Base-by-base conservation (phyloP, 2,797 vertebrate genomes). In the Chanos chanos region DNA sequence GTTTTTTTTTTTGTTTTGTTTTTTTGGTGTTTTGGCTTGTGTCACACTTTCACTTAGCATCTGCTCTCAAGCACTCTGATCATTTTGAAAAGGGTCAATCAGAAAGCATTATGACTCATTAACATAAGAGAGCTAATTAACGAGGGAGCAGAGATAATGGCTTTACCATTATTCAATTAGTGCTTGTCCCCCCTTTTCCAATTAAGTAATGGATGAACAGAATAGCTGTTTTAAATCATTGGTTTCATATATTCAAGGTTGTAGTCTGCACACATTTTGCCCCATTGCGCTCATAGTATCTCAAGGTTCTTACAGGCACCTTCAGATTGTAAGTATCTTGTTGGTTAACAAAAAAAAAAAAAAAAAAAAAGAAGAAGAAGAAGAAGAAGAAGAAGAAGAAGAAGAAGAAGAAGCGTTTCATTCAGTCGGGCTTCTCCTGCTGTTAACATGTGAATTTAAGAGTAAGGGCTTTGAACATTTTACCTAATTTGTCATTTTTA, bases 71-170 rank as follows among this genome's bases (percentile, higher is more conserved):
- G 45, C 25, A 51, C 47, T n/a, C n/a, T 59, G 56, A 69, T 19
- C 22, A 36, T 37, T 57, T n/a, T 4, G n/a, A 37, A n/a, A n/a
- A n/a, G n/a, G n/a, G 49, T 18, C 37, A 33, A 28, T 70, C 36
- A 3, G n/a, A 39, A 4, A 37, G 53, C 66, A 62, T 57, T 52
- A 62, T 56, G 34, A 40, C 40, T 61, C 61, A 66, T 70, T 66
- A 63, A 41, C 37, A 36, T 50, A 34, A 30, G 40, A 47, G 34
- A 41, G 55, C 36, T 52, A 39, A 52, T 45, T 21, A 44, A 30
- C 16, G 22, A 37, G 16, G 30, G 33, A 27, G 4, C 19, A 45
- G 28, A 39, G 41, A 19, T 47, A 54, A 67, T 66, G 36, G 48
- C 16, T 50, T 49, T 68, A 45, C 37, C 28, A 51, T 55, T 8